Conservation (phyloP, 2,113 vertebrate species). For the Calypte anna region DNA sequence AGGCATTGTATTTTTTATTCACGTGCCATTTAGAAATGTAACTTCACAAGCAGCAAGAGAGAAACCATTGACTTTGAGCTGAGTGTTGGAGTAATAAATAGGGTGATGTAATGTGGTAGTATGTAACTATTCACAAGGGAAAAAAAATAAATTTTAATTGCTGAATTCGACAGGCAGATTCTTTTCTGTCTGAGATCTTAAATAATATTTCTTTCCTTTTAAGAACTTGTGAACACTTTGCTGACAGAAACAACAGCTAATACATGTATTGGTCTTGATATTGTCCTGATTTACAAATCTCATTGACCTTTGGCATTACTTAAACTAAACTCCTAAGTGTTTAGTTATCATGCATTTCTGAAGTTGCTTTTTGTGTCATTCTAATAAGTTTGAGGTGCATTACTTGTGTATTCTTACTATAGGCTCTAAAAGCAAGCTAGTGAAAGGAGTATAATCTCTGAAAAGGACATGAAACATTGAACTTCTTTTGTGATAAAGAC, state of each 20-base stretch:
- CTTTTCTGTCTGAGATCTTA: background rate
- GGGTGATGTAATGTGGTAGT: background rate
- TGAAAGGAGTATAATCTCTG: background rate
- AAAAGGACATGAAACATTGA: background rate
- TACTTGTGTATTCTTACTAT: fast-evolving
- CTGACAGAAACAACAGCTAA: background rate
- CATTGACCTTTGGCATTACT: background rate
- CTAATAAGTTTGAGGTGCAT: background rate
- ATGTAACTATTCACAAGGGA: background rate
- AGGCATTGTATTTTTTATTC: background rate
- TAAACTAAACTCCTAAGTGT: background rate
- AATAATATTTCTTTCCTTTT: background rate
- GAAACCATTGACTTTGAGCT: background rate
- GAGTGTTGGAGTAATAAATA: background rate
- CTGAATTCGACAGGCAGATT: background rate
- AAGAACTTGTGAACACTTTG: background rate
- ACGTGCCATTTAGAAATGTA: background rate
- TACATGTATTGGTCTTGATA: background rate
- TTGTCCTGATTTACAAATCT: background rate
- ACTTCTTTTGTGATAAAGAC: background rate
- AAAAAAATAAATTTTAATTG: background rate
- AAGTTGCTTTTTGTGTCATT: background rate
- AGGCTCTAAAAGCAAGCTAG: background rate
- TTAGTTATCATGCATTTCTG: background rate
- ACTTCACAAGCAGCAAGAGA: background rate